phyloP scores from a whole-genome alignment of 64 coral and sea anemone species.

The Trachythela sp. region DNA sequence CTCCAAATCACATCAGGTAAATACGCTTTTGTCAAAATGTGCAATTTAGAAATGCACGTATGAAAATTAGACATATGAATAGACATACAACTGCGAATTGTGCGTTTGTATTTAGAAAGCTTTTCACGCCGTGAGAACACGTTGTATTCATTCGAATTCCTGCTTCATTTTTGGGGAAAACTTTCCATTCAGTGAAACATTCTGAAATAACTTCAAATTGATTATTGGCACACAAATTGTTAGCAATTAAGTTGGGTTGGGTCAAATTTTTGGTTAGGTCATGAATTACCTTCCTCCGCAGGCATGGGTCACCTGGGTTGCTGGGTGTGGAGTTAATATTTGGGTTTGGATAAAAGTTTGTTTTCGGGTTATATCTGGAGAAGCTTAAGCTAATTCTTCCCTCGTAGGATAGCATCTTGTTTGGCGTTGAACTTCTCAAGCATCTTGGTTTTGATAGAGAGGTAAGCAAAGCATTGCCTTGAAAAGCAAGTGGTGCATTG shows the following conservation, averaged over 20 bases:
- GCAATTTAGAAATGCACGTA: not conserved
- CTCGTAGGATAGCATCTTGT: slow-evolving; percentile 55
- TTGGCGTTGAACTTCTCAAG: slow-evolving; percentile 57
- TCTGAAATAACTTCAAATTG: too few relatives aligned
- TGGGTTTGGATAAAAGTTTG: not conserved
- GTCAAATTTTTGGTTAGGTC: too few relatives aligned
- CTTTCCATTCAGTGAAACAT: too few relatives aligned
- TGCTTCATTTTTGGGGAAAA: too few relatives aligned
- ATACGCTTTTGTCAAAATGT: not conserved
- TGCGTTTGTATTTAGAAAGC: not conserved
- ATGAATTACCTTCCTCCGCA: too few relatives aligned
- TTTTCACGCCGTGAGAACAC: not conserved
- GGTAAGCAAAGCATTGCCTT: slow-evolving; percentile 35
- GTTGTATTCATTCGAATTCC: too few relatives aligned
- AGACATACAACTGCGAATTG: too few relatives aligned
- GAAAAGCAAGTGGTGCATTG: too few relatives aligned
- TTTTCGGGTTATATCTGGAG: not conserved
- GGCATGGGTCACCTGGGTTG: too few relatives aligned
- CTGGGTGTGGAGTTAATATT: not conserved
- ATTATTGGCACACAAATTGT: too few relatives aligned
- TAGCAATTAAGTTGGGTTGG: too few relatives aligned
- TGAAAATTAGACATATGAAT: too few relatives aligned
- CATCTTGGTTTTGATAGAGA: slow-evolving; percentile 60
- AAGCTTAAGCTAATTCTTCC: not conserved
- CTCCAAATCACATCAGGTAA: slow-evolving; percentile 81